phyloP scores from a whole-genome alignment of 2,113 vertebrate genomes.

The Sialia sialis region DNA sequence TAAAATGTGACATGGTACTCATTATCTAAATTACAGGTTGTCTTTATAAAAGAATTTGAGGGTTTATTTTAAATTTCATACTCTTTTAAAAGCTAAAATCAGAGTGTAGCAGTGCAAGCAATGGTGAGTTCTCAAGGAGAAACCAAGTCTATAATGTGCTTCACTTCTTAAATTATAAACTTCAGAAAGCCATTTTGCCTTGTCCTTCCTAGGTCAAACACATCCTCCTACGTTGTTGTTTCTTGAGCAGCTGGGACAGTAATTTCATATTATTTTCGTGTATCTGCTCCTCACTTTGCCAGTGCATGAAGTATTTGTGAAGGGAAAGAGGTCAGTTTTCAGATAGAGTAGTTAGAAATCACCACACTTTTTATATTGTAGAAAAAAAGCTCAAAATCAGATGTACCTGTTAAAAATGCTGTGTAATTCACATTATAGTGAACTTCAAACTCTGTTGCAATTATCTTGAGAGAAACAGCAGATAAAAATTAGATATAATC shows the following conservation, averaged over 20 bases:
- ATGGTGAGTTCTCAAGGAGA: not conserved
- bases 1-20: not conserved
- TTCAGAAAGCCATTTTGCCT: not conserved
- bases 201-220: not conserved
- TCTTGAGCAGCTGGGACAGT: slow-evolving; percentile 16
- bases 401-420: not conserved
- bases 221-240: not conserved
- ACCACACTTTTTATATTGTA: not conserved
- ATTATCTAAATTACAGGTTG: not conserved
- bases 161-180: not conserved
- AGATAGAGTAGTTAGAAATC: not conserved
- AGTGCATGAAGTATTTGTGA: not conserved
- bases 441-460: not conserved
- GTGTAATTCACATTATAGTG: not conserved
- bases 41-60: not conserved
- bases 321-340: not conserved
- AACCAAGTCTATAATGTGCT: not conserved
- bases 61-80: not conserved
- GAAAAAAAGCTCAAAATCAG: not conserved
- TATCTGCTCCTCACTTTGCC: not conserved
- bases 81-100: not conserved
- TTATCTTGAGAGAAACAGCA: not conserved
- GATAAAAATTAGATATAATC: not conserved
- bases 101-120: not conserved
- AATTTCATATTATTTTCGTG: not conserved